These are phyloP conservation scores for Ceratina japonica DNA, from an alignment of 1,140 invertebrate genomes.

Conservation along the genomic window DNA sequence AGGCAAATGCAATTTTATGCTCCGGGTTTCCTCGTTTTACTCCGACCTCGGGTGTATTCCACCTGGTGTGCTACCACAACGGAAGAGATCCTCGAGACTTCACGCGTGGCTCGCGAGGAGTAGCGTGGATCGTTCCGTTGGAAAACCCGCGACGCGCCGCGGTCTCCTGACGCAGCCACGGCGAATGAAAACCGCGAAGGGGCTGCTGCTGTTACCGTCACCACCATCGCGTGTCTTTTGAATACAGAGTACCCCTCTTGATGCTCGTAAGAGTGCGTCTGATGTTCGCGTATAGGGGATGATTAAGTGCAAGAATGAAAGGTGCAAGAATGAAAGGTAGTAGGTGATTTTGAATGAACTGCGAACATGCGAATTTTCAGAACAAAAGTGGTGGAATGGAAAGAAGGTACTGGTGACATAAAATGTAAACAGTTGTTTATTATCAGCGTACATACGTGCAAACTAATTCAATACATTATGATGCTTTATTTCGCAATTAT, in stretches of 20 bases:
- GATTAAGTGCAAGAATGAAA: neutral
- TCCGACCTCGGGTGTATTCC: neutral
- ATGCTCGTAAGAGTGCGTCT: neutral
- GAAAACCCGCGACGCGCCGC: too few relatives aligned
- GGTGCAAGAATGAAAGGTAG: too few relatives aligned
- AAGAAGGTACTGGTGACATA: neutral
- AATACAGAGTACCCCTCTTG: neutral
- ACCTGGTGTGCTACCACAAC: conserved; percentile 8
- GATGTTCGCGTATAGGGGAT: neutral
- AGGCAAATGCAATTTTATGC: conserved; percentile 61
- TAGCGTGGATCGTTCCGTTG: conserved; percentile 9
- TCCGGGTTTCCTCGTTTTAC: conserved; percentile 47
- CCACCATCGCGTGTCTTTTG: neutral
- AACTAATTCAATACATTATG: too few relatives aligned
- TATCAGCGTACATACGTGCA: too few relatives aligned
- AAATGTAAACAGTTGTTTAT: too few relatives aligned
- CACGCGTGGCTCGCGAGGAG: conserved; percentile 31
- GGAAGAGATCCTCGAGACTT: conserved; percentile 38
- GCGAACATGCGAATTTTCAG: neutral
- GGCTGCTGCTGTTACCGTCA: neutral
- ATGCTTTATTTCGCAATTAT: too few relatives aligned
- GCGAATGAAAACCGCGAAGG: neutral
- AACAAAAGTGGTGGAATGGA: too few relatives aligned
- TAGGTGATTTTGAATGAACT: too few relatives aligned
- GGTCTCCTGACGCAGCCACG: neutral